Evolutionary conservation across 2,888 invertebrate genomes (phyloP), one percentile per base, ranked within the genome.

Genomic region (Rhopalosiphum nymphaeae): DNA sequence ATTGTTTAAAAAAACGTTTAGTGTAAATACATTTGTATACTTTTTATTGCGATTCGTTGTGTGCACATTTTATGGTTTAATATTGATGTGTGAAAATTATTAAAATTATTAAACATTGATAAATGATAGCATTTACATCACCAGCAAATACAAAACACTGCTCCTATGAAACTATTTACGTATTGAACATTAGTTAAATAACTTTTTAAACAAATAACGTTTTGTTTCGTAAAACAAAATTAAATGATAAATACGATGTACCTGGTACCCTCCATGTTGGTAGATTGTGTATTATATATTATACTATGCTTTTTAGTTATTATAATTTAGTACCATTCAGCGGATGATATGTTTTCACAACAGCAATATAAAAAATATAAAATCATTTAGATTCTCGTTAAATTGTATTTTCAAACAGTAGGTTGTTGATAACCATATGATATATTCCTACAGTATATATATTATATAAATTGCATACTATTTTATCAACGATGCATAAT

Each of bases 381-480:
- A 53, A 42, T 36, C 10, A 16, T 42, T 49, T 21, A 56, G 9
- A 53, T 91, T 53, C 44, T 67, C 5, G 4, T 42, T 91, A 85
- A 85, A 44, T 85, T 57, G 7, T 91, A 56, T 84, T 44, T 85
- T 91, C 84, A 85, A 91, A 56, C 21, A 44, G 56, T 44, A 88
- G 36, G 78, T 78, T 36, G 13, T 78, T 21, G 36, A 21, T 16
- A 78, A 67, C n/a, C 21, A 16, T 78, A 78, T 78, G 11, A 5
- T 5, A 21, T 78, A 78, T 36, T 42, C 21, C 78, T 78, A 21
- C 78, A 78, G 21, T 7, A 78, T 78, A 36, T 7, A 78, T 78
- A 57, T 57, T 26, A 56, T 56, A 56, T 36, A 36, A 13, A 21
- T 78, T 78, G 16, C 13, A n/a, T 1, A 21, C 21, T 36, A 36